Evolutionary conservation across 1,140 invertebrate species (phyloP).

Genomic region (Cotesia typhae): DNA sequence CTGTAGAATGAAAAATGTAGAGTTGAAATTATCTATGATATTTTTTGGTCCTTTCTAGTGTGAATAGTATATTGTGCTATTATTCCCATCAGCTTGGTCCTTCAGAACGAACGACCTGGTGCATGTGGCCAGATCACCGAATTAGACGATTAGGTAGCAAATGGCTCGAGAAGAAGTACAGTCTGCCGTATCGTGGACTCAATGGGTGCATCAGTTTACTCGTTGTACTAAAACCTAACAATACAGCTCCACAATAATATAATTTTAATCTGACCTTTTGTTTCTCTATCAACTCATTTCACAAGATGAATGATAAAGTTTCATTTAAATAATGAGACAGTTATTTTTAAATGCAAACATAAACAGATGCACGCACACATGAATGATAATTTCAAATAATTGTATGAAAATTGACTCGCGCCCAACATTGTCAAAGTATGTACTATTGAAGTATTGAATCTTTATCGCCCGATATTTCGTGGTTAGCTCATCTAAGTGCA

Average conservation of each 20-base stretch:
- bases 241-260: not conserved
- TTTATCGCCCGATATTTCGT: too few relatives aligned
- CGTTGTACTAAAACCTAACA: not conserved
- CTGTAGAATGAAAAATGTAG: too few relatives aligned
- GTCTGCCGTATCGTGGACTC: slow-evolving; percentile 30
- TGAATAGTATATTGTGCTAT: not conserved
- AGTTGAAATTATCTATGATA: too few relatives aligned
- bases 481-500: not conserved
- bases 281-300: not conserved
- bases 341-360: too few relatives aligned
- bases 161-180: slow-evolving; percentile 34
- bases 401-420: too few relatives aligned
- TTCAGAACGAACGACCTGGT: slow-evolving; percentile 26
- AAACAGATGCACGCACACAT: too few relatives aligned
- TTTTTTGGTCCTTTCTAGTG: not conserved
- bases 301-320: not conserved
- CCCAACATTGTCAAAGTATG: too few relatives aligned
- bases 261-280: not conserved
- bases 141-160: slow-evolving; percentile 39
- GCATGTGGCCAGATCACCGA: slow-evolving; percentile 31
- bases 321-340: too few relatives aligned
- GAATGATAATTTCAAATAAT: too few relatives aligned
- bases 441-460: too few relatives aligned
- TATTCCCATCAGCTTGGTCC: slow-evolving; percentile 9
- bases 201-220: slow-evolving; percentile 10